Conservation (phyloP, 2,797 vertebrate species). For the Pseudocheirus occidentalis region DNA sequence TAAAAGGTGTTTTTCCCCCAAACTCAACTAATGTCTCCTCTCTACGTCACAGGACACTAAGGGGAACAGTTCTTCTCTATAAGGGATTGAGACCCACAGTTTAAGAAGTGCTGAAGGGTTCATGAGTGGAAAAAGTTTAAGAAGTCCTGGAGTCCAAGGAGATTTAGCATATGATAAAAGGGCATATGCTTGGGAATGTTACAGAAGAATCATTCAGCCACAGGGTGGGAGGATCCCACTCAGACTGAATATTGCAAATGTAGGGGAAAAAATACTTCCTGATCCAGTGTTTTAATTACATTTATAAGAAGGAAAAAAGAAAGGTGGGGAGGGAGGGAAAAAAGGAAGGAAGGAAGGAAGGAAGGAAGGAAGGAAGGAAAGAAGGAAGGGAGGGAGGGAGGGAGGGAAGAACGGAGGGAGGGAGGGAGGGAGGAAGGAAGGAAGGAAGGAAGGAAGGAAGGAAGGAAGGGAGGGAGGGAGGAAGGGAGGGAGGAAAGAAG, state of each 20-base stretch:
- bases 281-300: background rate
- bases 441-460: too few relatives aligned
- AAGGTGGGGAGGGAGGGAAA: background rate
- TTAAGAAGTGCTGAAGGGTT: too few relatives aligned
- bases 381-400: too few relatives aligned
- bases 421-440: background rate
- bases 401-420: background rate
- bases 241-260: background rate
- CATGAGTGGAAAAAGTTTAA: too few relatives aligned
- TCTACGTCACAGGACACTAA: background rate
- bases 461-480: background rate
- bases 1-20: background rate
- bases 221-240: background rate
- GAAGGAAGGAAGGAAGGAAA: background rate
- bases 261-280: background rate
- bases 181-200: background rate
- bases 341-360: background rate
- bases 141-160: background rate
- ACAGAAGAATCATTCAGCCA: background rate
- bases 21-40: background rate
- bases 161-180: background rate
- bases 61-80: background rate
- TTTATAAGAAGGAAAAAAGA: background rate
- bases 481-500: background rate
- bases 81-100: too few relatives aligned